Evolutionary conservation across 2,888 invertebrate genomes (phyloP).

Genomic region (Nycteola revayana): DNA sequence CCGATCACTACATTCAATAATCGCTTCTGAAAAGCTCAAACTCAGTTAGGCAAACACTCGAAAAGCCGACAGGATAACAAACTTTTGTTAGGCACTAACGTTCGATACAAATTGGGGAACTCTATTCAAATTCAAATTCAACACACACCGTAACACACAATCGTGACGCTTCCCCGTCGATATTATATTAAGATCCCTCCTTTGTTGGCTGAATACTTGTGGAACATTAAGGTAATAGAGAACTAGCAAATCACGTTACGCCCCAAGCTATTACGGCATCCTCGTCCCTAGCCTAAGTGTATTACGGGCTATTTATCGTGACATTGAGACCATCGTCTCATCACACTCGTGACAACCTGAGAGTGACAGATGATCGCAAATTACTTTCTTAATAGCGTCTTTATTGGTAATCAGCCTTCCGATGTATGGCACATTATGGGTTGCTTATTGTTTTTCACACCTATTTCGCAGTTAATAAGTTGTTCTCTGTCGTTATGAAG

Average conservation of each 20-base stretch:
- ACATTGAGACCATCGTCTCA: conserved; percentile 58
- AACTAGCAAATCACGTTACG: conserved; percentile 71
- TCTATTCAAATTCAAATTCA: conserved; percentile 49
- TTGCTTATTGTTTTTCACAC: not conserved
- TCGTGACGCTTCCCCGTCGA: conserved; percentile 44
- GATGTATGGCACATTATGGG: conserved; percentile 19
- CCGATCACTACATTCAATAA: not conserved
- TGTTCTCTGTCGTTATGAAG: too few species aligned
- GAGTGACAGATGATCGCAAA: conserved; percentile 41
- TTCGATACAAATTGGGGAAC: conserved; percentile 30
- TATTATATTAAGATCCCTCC: conserved; percentile 66
- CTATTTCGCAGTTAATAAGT: too few species aligned
- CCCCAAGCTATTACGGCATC: conserved; percentile 58
- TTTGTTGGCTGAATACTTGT: conserved; percentile 68
- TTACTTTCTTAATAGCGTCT: conserved; percentile 38
- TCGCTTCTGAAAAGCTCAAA: not conserved
- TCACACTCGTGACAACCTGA: conserved; percentile 43
- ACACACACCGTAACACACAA: conserved; percentile 41
- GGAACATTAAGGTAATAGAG: conserved; percentile 68
- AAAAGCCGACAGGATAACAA: conserved; percentile 25
- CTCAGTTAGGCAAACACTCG: not conserved
- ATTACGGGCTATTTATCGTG: conserved; percentile 73
- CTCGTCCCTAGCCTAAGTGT: conserved; percentile 59
- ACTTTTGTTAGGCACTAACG: conserved; percentile 26
- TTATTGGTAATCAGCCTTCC: conserved; percentile 37